Base-by-base conservation (phyloP, 2,888 invertebrate species). In the Octonoba sinensis region DNA sequence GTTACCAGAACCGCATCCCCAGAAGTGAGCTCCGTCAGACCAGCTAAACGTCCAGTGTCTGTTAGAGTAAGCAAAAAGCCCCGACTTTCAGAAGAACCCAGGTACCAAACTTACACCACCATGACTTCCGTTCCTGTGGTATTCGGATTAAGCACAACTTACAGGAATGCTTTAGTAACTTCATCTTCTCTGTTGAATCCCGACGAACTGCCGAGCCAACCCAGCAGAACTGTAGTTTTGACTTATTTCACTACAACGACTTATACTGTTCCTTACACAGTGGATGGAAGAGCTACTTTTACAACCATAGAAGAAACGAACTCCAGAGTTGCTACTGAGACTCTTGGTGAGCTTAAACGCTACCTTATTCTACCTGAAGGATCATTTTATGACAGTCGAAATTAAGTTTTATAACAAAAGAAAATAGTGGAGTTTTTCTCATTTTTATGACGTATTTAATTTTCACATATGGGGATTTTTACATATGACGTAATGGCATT, bases 221-320 rank as follows among this genome's bases (percentile, higher is more conserved):
- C 74, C 6, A 72, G 78, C 46, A 72, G 69, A 18, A 73, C 85
- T 0, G 78, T 85, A 0, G 78, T 85, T 4, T 64, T 84, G 13
- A 86, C 86, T 3, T 81, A 84, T 27, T 85, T 82, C 60, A 85
- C 86, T 15, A 86, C 86, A 3, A 85, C 85, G 1, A 86, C 86
- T 8, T 86, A 84, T 64, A 86, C 85, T 4, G 83, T 86, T 22
- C 86, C 86, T 22, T 84, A 85, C 22, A 85, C 85, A 24, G 74
- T 85, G 2, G 95, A 95, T 84, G 95, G 95, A 77, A 92, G 93
- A 69, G 95, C 95, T 0, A 92, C 93, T 47, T 93, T 95, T 3
- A 94, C 95, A 1, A 96, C 95, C 86, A 91, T 95, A 0, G 96
- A 96, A 88, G 95, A 96, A 89, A 96, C 96, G 0, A 92, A 96